These are phyloP conservation scores for Pantherophis vulpinus DNA, from an alignment of 2,797 vertebrate genomes.

Conservation along the genomic window DNA sequence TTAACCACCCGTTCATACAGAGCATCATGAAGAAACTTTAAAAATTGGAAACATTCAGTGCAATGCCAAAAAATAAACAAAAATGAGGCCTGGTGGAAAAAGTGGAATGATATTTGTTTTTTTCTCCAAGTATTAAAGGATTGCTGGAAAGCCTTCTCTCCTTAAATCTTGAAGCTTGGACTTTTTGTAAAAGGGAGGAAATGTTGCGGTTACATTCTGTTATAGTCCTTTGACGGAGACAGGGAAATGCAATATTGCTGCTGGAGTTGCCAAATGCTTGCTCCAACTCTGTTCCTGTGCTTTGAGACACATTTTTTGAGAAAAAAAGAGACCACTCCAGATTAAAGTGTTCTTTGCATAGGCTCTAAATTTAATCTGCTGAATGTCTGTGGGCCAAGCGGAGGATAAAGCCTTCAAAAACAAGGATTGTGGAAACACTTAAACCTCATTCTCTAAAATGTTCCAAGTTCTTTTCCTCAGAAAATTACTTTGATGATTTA, in stretches of 20 bases:
- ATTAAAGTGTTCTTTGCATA: background rate
- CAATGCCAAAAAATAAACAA: constrained; percentile 20
- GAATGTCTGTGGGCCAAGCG: background rate
- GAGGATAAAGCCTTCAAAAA: background rate
- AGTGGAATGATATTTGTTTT: background rate
- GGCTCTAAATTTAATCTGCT: background rate
- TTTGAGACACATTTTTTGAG: no score
- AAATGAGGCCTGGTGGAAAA: background rate
- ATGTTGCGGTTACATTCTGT: background rate
- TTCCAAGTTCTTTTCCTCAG: background rate
- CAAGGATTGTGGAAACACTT: background rate
- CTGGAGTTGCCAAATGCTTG: background rate
- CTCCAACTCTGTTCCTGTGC: background rate
- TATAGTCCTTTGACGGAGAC: background rate
- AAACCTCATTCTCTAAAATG: background rate
- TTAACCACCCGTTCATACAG: background rate
- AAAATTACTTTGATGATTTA: background rate
- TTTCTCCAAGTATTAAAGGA: background rate
- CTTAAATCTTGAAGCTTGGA: background rate
- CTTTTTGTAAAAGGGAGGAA: background rate
- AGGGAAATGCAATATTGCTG: background rate
- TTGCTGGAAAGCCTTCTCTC: background rate
- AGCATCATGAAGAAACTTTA: background rate
- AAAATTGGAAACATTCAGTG: background rate
- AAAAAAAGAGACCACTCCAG: background rate